phyloP scores from a whole-genome alignment of 2,888 invertebrate genomes.

The Cacoxenus indagator region DNA sequence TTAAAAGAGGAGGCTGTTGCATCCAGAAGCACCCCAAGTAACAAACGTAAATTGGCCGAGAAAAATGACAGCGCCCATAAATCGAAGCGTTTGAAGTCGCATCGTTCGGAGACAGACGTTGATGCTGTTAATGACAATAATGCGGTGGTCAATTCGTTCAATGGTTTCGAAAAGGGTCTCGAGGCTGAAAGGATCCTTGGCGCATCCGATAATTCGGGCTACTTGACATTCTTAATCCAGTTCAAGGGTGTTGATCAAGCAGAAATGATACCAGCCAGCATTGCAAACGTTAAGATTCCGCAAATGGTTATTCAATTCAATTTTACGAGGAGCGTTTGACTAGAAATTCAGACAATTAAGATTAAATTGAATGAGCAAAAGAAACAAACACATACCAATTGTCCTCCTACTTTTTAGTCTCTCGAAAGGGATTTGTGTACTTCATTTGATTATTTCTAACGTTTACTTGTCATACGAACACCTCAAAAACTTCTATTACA shows the following conservation, averaged over 20 bases:
- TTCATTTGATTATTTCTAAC: too few relatives aligned
- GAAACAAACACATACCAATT: not conserved
- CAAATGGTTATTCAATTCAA: constrained; percentile 94
- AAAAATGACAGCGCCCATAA: constrained; percentile 49
- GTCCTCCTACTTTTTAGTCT: not conserved
- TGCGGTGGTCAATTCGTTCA: constrained; percentile 47
- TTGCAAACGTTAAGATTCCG: constrained; percentile 92
- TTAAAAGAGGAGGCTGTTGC: constrained; percentile 63
- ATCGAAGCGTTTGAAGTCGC: constrained; percentile 54
- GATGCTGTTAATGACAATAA: constrained; percentile 29
- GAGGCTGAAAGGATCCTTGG: constrained; percentile 91
- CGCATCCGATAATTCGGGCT: constrained; percentile 80
- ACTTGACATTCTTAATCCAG: constrained; percentile 92
- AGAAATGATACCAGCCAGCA: constrained; percentile 90
- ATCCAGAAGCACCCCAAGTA: constrained; percentile 35
- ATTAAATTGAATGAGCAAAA: constrained; percentile 44
- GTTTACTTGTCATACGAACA: too few relatives aligned
- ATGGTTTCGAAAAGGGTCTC: constrained; percentile 84
- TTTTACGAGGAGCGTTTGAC: constrained; percentile 97
- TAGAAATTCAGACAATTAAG: constrained; percentile 85
- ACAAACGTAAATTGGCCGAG: constrained; percentile 61
- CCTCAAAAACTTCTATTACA: too few relatives aligned
- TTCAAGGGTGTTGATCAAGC: constrained; percentile 96
- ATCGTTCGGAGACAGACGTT: constrained; percentile 55
- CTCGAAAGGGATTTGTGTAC: too few relatives aligned